Evolutionary conservation across 2,113 vertebrate species (phyloP).

Genomic region (Synchiropus splendidus): DNA sequence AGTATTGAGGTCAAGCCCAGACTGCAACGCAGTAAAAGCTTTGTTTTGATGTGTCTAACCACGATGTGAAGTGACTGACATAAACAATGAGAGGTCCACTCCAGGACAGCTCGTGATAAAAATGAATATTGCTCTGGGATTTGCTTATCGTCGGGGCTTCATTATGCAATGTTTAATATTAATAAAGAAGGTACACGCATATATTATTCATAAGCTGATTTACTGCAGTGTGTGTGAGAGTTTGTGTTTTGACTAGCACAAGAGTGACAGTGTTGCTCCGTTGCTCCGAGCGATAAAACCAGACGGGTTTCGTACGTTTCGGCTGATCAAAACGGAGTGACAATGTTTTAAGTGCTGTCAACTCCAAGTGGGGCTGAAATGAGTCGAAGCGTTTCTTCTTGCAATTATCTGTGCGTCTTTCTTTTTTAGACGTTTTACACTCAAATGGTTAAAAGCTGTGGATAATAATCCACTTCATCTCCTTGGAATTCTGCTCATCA

Average conservation of each 20-base stretch:
- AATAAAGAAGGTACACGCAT: constrained; percentile 66
- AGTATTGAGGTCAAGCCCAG: constrained; percentile 14
- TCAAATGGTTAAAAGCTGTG: too few species aligned
- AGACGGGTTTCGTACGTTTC: constrained; percentile 58
- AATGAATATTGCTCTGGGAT: constrained; percentile 64
- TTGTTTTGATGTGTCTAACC: constrained; percentile 29
- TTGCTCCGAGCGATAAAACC: constrained; percentile 57
- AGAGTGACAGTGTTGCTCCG: constrained; percentile 61
- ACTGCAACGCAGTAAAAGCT: constrained; percentile 8
- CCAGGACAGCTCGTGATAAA: constrained; percentile 42
- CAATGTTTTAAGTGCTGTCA: neutral
- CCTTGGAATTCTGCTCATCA: too few species aligned
- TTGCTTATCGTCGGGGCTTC: constrained; percentile 55
- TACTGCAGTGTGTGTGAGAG: constrained; percentile 40
- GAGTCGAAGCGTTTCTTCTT: too few species aligned
- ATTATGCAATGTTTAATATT: constrained; percentile 71
- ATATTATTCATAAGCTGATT: constrained; percentile 73
- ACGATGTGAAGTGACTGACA: constrained; percentile 32
- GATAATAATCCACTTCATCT: too few species aligned
- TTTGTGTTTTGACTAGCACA: constrained; percentile 17
- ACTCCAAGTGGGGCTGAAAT: too few species aligned
- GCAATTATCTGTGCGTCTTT: too few species aligned
- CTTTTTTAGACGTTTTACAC: too few species aligned
- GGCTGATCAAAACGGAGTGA: constrained; percentile 14
- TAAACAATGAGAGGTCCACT: constrained; percentile 58